Base-by-base conservation (phyloP, 2,888 invertebrate species). In the Odontocerum albicorne region DNA sequence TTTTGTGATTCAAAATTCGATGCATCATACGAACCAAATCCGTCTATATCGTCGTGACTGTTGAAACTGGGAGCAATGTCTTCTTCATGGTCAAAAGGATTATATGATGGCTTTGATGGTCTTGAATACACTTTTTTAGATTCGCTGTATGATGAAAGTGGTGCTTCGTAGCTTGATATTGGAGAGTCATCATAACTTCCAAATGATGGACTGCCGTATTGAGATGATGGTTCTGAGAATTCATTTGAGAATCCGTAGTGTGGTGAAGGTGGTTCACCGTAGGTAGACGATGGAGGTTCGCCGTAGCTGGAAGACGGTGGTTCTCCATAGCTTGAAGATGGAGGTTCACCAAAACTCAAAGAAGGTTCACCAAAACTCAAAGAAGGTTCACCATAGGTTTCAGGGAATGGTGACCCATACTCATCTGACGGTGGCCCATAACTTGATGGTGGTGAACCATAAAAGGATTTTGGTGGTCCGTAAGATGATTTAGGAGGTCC, bases 181-280 rank as follows among this genome's bases (percentile, higher is more conserved):
- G 63, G 2, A 57, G 55, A 46, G 33, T 64, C 66, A 13, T 60
- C 63, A 22, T 61, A 61, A 27, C 62, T 64, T 16, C 50, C 58
- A n/a, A 51, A 59, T 6, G 73, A 72, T 2, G 66, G 60, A 1
- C 66, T 62, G 4, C 56, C 60, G 53, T 60, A 62, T 20, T 43
- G 49, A 16, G 66, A 64, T 2, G 67, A 62, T 15, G 68, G 66
- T 1, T 45, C 45, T 2, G 45, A 45, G 20, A 45, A 52, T 17
- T 45, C 31, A 4, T 35, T 17, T 13, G 62, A 62, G 16, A 49
- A 57, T 15, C 60, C 56, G 51, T 60, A 60, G 20, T 38, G 31
- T n/a, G 36, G 40, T 33, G 58, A 59, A 10, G 60, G 55, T 4
- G 62, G 56, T 22, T 50, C 43, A 42, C 47, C 60, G 54, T 54